Base-by-base conservation (phyloP, 2,113 vertebrate genomes). In the Sporophila hypoxantha region DNA sequence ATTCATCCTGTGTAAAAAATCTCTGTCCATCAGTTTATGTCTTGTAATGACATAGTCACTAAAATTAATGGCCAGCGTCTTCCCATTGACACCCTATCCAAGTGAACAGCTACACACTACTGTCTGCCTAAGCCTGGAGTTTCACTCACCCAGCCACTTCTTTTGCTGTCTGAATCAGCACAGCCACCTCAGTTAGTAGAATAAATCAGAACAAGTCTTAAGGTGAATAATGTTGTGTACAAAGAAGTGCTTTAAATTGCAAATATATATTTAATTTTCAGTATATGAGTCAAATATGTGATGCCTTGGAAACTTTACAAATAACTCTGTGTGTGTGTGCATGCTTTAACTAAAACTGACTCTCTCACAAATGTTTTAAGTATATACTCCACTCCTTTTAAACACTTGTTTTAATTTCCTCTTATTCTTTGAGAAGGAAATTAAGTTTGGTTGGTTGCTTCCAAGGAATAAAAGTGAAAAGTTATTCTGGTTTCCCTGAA, bases 401-500 rank as follows among this genome's bases (percentile, higher is more conserved):
- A 88, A 78, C 56, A 50, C 44, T 88, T 83, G 56, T 34, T 91
- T 93, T 74, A 80, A 89, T 92, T 93, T 90, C 86, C 88, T 92
- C 52, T 80, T 2, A 3, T 55, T 90, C 59, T 90, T 89, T 66
- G 89, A 64, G 74, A 95, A 95, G 91, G 86, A 94, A 94, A 70
- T 85, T 96, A 95, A 98, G 98, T 93, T 67, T 96, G 37, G 97
- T 98, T 11, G 94, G 94, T 49, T 17, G 82, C 7, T 95, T 98
- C 52, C 92, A 95, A 46, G 98, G 98, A 80, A 92, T 93, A 73
- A 96, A 96, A 32, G 87, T 97, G 60, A 97, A 97, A 92, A 98
- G 97, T 80, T 98, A 97, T 64, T 94, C 97, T 0, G 94, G 98
- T n/a, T 98, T 98, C 87, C 76, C 98, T 82, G 98, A 98, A 0